phyloP scores from a whole-genome alignment of 2,797 vertebrate species.

The Crypturellus tataupa region DNA sequence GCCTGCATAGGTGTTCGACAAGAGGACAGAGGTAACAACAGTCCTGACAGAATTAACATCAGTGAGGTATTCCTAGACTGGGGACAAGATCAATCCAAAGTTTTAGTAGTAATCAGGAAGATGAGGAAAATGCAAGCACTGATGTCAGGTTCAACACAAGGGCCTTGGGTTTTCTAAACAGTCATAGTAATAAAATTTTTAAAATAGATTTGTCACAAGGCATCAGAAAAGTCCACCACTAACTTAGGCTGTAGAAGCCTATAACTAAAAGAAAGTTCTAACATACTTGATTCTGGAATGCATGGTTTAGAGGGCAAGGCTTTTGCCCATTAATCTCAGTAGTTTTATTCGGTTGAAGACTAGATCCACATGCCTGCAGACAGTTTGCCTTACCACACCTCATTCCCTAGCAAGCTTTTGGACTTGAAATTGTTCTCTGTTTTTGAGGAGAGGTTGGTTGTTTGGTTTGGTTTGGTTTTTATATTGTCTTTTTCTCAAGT shows the following conservation, averaged over 20 bases:
- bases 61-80: neutral
- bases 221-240: neutral
- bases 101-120: neutral
- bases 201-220: neutral
- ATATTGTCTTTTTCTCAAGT: neutral
- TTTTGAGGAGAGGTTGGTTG: neutral
- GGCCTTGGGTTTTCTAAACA: neutral
- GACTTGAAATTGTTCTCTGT: neutral
- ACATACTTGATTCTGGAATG: neutral
- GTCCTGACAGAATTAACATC: neutral
- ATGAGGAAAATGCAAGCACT: neutral
- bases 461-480: too few relatives aligned
- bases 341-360: neutral
- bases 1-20: neutral
- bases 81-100: neutral
- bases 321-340: neutral
- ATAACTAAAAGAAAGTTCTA: neutral
- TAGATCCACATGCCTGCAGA: accelerated
- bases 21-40: neutral
- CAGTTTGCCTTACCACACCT: neutral
- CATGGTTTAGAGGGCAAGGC: neutral
- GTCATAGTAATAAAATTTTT: neutral
- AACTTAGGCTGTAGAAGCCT: neutral
- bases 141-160: neutral
- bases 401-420: neutral